Evolutionary conservation across 2,797 vertebrate genomes (phyloP).

Genomic region (Pangasius mekongensis): DNA sequence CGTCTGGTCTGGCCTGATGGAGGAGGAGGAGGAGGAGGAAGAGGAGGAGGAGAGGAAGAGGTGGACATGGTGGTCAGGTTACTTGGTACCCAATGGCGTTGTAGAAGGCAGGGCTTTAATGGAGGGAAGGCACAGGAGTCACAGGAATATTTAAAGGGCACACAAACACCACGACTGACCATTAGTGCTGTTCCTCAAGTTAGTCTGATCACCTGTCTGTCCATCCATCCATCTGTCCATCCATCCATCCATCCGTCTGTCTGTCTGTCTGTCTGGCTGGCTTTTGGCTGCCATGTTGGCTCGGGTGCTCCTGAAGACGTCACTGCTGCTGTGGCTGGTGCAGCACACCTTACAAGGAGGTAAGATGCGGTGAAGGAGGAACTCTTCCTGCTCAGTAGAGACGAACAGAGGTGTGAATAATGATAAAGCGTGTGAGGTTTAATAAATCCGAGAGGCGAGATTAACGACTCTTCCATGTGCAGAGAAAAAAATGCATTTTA

Average conservation of each 20-base stretch:
- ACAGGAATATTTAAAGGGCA: conserved; percentile 68
- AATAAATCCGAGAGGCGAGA: neutral
- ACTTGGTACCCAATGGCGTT: conserved; percentile 51
- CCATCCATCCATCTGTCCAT: conserved; percentile 3
- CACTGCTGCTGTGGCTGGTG: conserved; percentile 76
- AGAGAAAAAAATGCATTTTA: neutral
- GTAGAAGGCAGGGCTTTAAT: conserved; percentile 63
- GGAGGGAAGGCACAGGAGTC: conserved; percentile 60
- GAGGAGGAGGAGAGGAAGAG: neutral
- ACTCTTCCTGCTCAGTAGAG: neutral
- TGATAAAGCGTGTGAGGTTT: neutral
- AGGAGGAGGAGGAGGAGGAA: conserved; percentile 15
- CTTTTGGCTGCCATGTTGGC: conserved; percentile 71
- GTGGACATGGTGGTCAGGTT: conserved; percentile 28
- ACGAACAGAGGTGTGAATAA: neutral
- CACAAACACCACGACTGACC: conserved; percentile 25
- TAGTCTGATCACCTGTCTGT: conserved; percentile 10
- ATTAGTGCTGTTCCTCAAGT: conserved; percentile 35
- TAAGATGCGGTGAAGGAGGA: conserved; percentile 62
- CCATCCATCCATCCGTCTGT: neutral
- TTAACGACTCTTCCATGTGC: neutral
- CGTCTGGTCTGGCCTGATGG: conserved; percentile 25
- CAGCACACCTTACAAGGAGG: conserved; percentile 77
- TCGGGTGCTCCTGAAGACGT: conserved; percentile 72
- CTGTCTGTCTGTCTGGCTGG: conserved; percentile 1